These are phyloP conservation scores for Neodon shergylaensis DNA, from an alignment of 2,113 vertebrate species.

Conservation along the genomic window DNA sequence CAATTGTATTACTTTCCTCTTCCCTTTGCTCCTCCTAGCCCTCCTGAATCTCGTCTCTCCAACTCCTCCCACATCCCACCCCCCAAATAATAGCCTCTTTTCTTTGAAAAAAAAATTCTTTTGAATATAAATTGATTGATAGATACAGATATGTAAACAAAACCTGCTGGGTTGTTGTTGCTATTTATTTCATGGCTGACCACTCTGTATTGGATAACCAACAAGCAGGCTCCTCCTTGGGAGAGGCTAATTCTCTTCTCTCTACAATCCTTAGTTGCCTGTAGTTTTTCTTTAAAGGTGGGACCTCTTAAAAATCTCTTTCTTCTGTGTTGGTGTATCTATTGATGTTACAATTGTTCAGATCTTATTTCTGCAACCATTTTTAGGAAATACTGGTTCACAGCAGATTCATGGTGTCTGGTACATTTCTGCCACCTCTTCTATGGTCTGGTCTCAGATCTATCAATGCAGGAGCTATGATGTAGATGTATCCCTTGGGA, in stretches of 20 bases:
- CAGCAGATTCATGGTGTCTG: background rate
- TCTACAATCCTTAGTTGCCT: background rate
- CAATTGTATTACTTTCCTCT: background rate
- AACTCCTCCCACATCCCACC: background rate
- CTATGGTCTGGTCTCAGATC: background rate
- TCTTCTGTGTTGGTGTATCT: background rate
- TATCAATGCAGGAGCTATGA: background rate
- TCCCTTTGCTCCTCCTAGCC: background rate
- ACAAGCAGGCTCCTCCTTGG: background rate
- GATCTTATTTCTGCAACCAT: background rate
- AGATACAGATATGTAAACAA: background rate
- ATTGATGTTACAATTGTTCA: background rate
- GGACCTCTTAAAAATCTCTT: background rate
- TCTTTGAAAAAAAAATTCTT: background rate
- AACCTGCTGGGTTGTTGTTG: background rate
- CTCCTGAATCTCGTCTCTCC: background rate
- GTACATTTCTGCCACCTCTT: background rate
- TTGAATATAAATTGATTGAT: no score
- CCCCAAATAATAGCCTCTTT: background rate
- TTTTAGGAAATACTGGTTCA: background rate
- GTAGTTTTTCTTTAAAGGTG: background rate
- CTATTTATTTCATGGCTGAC: background rate
- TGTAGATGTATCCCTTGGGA: background rate
- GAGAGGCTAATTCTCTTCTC: background rate
- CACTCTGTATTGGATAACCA: background rate